phyloP scores from a whole-genome alignment of 2,888 invertebrate species.

The Eupithecia abbreviata region DNA sequence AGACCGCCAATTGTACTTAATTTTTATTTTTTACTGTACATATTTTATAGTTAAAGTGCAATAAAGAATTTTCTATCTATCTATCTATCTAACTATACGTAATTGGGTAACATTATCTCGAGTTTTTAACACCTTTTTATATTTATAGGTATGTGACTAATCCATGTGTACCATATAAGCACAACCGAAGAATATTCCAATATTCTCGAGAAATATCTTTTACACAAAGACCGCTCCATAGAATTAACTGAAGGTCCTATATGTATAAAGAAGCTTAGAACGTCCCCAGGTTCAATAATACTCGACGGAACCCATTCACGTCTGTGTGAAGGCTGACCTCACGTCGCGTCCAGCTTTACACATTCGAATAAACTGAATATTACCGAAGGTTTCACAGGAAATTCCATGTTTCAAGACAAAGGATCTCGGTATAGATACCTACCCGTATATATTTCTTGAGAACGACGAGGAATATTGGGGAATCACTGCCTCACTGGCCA shows the following conservation, averaged over 20 bases:
- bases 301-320: conserved; percentile 38
- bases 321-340: conserved; percentile 42
- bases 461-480: neutral
- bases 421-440: neutral
- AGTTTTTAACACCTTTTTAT: neutral
- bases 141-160: neutral
- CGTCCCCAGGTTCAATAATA: conserved; percentile 36
- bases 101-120: neutral
- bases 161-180: neutral
- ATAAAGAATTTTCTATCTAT: too few relatives aligned
- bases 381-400: conserved; percentile 2
- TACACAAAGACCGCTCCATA: neutral
- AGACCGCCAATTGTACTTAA: too few relatives aligned
- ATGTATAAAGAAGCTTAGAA: conserved; percentile 17
- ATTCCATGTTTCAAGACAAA: neutral
- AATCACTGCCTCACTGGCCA: neutral
- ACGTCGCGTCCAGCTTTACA: conserved; percentile 19
- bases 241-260: conserved; percentile 8
- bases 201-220: neutral
- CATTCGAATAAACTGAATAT: conserved; percentile 5
- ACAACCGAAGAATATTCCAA: neutral
- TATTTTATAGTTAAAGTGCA: too few relatives aligned
- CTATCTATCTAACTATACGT: too few relatives aligned
- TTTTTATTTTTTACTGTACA: too few relatives aligned
- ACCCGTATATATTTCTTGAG: neutral